These are phyloP conservation scores for Drosophila phalerata DNA, from an alignment of 2,888 invertebrate genomes.

Conservation along the genomic window DNA sequence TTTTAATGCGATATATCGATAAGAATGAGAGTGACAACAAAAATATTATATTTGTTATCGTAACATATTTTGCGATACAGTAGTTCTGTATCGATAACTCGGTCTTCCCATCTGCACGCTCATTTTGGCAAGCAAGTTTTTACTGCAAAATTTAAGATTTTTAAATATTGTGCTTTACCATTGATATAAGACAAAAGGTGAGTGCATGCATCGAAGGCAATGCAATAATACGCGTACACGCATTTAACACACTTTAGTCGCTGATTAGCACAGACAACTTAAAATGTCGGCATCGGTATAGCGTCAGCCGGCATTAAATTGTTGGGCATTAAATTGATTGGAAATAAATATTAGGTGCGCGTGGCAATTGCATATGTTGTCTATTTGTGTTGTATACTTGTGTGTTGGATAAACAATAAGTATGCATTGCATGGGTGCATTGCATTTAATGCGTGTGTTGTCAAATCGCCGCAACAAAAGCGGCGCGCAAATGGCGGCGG, in stretches of 20 bases:
- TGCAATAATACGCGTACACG: neutral
- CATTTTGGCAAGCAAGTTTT: slow-evolving; percentile 2
- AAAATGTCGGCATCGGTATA: slow-evolving; percentile 15
- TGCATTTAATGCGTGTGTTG: neutral
- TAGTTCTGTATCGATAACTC: slow-evolving; percentile 26
- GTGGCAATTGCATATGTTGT: slow-evolving; percentile 12
- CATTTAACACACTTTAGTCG: neutral
- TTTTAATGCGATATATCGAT: neutral
- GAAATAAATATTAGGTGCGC: slow-evolving; percentile 9
- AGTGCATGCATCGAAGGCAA: slow-evolving; percentile 9
- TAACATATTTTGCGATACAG: slow-evolving; percentile 7
- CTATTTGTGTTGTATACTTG: neutral
- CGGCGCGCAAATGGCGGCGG: slow-evolving; percentile 38
- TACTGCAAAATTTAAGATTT: slow-evolving; percentile 16
- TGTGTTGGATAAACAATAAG: neutral
- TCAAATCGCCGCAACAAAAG: slow-evolving; percentile 10
- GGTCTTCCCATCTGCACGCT: slow-evolving; percentile 37
- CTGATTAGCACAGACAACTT: neutral
- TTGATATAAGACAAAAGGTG: slow-evolving; percentile 14
- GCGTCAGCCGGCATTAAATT: slow-evolving; percentile 50
- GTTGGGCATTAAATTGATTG: neutral
- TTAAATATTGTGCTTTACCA: slow-evolving; percentile 1
- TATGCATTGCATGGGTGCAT: neutral
- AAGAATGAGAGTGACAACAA: neutral
- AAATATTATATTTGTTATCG: slow-evolving; percentile 1